phyloP scores from a whole-genome alignment of 2,797 vertebrate species.

The Triplophysa bombifrons region DNA sequence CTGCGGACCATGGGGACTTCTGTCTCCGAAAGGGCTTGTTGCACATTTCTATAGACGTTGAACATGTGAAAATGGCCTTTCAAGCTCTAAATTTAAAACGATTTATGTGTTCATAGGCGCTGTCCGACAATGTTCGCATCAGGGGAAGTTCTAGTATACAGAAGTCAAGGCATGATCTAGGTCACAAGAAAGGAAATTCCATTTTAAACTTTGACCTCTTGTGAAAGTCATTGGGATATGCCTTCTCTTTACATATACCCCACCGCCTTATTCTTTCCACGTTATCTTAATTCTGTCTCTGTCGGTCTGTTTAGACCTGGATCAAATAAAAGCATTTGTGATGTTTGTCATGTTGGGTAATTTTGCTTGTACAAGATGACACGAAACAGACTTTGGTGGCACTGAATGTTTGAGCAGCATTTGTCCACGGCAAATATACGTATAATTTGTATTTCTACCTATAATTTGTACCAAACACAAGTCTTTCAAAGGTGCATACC shows the following conservation, averaged over 20 bases:
- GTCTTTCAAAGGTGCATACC: neutral
- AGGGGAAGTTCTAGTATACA: constrained; percentile 2
- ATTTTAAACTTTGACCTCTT: neutral
- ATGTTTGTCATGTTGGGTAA: neutral
- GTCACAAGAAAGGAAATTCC: constrained; percentile 34
- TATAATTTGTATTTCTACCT: neutral
- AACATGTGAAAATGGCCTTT: constrained; percentile 40
- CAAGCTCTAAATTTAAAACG: constrained; percentile 53
- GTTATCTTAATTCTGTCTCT: neutral
- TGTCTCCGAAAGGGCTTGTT: constrained; percentile 57
- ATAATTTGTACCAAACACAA: neutral
- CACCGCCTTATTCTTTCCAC: too few relatives aligned
- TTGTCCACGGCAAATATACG: neutral
- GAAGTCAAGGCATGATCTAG: constrained; percentile 37
- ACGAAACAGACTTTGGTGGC: neutral
- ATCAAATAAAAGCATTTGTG: neutral
- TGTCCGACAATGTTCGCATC: constrained; percentile 7
- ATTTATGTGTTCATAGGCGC: constrained; percentile 31
- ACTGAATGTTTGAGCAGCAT: neutral
- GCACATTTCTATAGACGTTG: constrained; percentile 51
- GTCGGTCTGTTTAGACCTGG: neutral
- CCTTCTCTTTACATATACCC: neutral
- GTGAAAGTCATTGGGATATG: constrained; percentile 3
- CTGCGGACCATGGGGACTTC: constrained; percentile 58
- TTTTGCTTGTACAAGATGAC: neutral